These are phyloP conservation scores for Palythoa heliodiscus DNA, from an alignment of 92 coral and sea anemone species.

Conservation along the genomic window DNA sequence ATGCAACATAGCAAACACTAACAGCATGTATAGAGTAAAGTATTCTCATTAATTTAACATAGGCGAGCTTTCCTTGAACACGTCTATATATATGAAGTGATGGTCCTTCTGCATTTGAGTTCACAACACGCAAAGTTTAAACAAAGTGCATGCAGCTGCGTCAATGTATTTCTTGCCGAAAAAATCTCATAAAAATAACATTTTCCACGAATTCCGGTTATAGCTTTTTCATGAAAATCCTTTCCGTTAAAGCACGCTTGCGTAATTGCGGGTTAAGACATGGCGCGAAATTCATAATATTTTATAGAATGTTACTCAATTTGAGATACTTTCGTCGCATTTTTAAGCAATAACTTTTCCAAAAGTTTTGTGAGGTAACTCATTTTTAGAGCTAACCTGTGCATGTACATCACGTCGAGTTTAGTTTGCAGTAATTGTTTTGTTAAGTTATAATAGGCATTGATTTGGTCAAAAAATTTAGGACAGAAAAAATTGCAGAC, in stretches of 20 bases:
- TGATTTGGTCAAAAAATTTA: not conserved
- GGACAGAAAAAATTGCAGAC: not conserved
- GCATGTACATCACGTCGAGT: not conserved
- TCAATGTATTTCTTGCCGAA: not conserved
- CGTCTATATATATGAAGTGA: not conserved
- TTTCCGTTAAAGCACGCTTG: not conserved
- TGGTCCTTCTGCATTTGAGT: not conserved
- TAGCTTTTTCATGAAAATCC: conserved; percentile 1
- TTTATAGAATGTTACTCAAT: not conserved
- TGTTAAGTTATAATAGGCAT: not conserved
- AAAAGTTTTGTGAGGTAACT: not conserved
- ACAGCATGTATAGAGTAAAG: not conserved
- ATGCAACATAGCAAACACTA: not conserved
- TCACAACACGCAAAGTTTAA: not conserved
- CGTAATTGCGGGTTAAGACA: not conserved
- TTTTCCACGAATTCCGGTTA: not conserved
- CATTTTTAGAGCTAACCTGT: not conserved
- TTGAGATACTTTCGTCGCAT: no score
- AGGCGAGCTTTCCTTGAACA: conserved; percentile 32
- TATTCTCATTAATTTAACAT: conserved; percentile 3
- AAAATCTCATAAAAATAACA: not conserved
- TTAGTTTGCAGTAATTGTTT: not conserved
- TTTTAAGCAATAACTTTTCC: not conserved
- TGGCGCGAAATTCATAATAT: not conserved
- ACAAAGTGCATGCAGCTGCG: not conserved